A percentile compares a stretch with the other conserved stretches of the same genome.
phyloP scores from a whole-genome alignment of 2,888 invertebrate species.

The Linnaemya tessellans region DNA sequence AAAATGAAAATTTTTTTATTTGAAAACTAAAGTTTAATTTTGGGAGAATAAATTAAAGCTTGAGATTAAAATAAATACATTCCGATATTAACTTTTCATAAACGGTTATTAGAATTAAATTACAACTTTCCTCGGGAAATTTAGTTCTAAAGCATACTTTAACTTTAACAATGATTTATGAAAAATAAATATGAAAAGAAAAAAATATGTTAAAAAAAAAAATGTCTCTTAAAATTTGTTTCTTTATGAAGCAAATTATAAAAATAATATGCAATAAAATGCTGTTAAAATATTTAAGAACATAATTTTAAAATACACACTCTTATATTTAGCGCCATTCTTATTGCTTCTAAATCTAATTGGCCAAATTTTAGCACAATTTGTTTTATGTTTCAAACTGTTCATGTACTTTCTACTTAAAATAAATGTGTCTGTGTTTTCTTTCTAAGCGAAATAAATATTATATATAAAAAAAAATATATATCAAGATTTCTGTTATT shows the following conservation, averaged over 20 bases:
- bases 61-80: too few relatives aligned
- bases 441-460: background rate
- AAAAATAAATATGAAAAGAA: background rate
- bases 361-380: constrained; percentile 58
- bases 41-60: too few relatives aligned
- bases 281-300: background rate
- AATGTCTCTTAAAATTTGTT: background rate
- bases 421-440: constrained; percentile 11
- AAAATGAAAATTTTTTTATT: too few relatives aligned
- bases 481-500: constrained; percentile 41
- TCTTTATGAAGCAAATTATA: background rate
- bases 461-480: background rate
- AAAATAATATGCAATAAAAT: background rate
- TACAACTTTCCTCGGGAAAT: background rate
- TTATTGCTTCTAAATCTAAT: constrained; percentile 45
- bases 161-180: too few relatives aligned
- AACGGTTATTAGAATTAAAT: background rate
- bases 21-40: too few relatives aligned
- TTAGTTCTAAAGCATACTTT: too few relatives aligned
- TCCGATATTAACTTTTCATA: too few relatives aligned
- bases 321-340: constrained; percentile 66
- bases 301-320: background rate
- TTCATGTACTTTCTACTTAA: constrained; percentile 17
- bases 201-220: background rate
- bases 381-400: constrained; percentile 55